A percentile compares a stretch with the other conserved stretches of the same genome.
phyloP scores from a whole-genome alignment of 2,888 invertebrate species.

The Apodemia duryi region DNA sequence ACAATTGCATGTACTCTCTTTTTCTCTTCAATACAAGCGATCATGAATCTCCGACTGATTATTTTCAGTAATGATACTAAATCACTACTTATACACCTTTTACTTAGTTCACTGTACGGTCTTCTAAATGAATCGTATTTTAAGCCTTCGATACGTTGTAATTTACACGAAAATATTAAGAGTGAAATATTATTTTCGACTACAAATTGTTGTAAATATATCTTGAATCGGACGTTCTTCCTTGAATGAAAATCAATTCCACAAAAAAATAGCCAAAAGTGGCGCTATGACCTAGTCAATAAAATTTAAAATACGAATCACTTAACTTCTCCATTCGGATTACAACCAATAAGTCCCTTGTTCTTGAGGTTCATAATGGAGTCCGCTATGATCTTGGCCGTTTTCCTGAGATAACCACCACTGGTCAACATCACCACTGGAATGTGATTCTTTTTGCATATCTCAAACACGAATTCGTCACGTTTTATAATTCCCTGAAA shows the following conservation, averaged over 20 bases:
- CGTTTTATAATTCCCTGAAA: constrained; percentile 89
- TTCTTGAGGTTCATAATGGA: constrained; percentile 88
- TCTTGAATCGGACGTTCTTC: not conserved
- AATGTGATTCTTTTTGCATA: constrained; percentile 80
- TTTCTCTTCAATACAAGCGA: too few species aligned
- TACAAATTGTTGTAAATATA: too few species aligned
- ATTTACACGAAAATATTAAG: too few species aligned
- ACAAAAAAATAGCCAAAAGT: not conserved
- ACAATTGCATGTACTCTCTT: too few species aligned
- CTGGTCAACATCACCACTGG: constrained; percentile 93
- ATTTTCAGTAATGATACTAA: too few species aligned
- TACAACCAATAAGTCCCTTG: constrained; percentile 72
- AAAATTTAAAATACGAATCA: not conserved
- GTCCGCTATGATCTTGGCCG: constrained; percentile 89
- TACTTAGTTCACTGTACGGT: too few species aligned
- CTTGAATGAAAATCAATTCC: not conserved
- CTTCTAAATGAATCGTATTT: too few species aligned
- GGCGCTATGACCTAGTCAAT: not conserved
- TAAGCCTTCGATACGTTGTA: too few species aligned
- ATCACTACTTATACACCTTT: too few species aligned
- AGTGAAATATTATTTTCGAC: too few species aligned
- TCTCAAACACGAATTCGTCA: constrained; percentile 90
- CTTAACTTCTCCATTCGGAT: not conserved
- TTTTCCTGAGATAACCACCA: constrained; percentile 89
- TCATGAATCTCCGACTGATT: too few species aligned